These are phyloP conservation scores for Mythimna loreyi DNA, from an alignment of 2,888 invertebrate species.

Conservation along the genomic window DNA sequence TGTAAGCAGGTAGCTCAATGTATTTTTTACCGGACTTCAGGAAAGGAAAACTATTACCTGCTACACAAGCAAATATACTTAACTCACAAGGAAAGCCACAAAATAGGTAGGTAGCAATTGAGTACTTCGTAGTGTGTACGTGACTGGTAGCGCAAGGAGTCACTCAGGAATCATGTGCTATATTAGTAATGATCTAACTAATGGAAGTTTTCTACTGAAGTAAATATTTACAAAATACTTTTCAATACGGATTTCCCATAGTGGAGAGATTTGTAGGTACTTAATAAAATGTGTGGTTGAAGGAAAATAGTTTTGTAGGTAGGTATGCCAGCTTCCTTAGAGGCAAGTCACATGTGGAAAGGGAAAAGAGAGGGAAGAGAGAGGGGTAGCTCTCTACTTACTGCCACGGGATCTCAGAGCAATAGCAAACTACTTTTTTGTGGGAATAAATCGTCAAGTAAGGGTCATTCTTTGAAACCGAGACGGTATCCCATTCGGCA, in stretches of 20 bases:
- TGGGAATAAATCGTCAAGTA: no score
- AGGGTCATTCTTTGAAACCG: no score
- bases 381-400: no score
- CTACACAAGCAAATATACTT: background rate
- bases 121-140: constrained; percentile 19
- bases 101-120: background rate
- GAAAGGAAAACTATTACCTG: background rate
- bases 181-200: constrained; percentile 28
- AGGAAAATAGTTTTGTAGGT: constrained; percentile 25
- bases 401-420: no score
- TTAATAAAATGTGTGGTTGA: constrained; percentile 3
- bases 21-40: background rate
- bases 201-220: constrained; percentile 16
- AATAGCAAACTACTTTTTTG: no score
- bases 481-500: no score
- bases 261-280: constrained; percentile 2
- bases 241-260: constrained; percentile 38
- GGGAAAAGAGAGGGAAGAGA: background rate
- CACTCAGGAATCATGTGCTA: constrained; percentile 14
- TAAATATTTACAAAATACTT: constrained; percentile 49
- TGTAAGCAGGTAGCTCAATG: background rate
- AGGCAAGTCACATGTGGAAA: constrained; percentile 10
- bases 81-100: constrained; percentile 25
- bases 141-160: constrained; percentile 32
- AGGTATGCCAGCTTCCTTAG: background rate